phyloP scores from a whole-genome alignment of 2,113 vertebrate genomes.

The Mobula birostris region DNA sequence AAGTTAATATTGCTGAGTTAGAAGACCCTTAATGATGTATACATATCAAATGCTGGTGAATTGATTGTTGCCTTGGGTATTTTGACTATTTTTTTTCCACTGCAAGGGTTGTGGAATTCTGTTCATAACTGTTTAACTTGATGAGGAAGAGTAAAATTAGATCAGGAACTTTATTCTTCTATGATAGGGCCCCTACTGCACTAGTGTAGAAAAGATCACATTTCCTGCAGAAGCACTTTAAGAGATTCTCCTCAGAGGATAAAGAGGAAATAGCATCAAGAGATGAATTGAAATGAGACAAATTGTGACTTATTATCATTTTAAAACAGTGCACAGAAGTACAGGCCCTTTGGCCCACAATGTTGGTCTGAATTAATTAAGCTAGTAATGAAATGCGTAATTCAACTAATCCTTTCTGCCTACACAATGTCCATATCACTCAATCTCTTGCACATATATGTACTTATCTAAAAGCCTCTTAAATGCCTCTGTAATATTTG shows the following conservation, averaged over 20 bases:
- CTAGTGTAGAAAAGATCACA: not conserved
- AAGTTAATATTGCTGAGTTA: not conserved
- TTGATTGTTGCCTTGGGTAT: not conserved
- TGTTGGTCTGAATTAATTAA: no score
- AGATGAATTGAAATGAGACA: not conserved
- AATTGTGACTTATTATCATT: not conserved
- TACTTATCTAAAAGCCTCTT: no score
- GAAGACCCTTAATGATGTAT: not conserved
- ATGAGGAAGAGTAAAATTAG: not conserved
- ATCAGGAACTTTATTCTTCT: not conserved
- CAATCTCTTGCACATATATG: no score
- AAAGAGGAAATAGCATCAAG: not conserved
- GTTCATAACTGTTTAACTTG: not conserved
- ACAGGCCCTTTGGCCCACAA: no score
- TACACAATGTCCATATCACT: no score
- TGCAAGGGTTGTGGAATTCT: not conserved
- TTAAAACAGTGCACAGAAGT: no score
- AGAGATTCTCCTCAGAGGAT: not conserved
- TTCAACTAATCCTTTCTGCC: no score
- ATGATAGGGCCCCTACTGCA: no score
- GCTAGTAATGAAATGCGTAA: no score
- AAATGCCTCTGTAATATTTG: no score
- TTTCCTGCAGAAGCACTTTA: not conserved
- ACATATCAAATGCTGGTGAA: not conserved
- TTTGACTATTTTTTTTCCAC: not conserved